phyloP scores from a whole-genome alignment of 64 coral and sea anemone genomes.

The Anthopleura sola region DNA sequence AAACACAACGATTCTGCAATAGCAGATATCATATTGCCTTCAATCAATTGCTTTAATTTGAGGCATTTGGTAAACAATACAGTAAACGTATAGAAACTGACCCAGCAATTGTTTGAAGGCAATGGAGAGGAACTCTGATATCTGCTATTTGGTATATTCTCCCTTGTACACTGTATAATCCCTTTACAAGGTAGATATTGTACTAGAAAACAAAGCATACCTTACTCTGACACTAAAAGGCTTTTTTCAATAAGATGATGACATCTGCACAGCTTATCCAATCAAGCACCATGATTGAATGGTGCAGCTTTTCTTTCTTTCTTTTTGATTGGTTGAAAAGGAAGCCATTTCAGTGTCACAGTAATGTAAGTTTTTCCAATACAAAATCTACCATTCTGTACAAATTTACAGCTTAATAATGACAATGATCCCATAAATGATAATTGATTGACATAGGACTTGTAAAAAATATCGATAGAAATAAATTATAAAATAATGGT shows the following conservation, averaged over 20 bases:
- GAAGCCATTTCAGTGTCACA: background rate
- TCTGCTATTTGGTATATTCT: too few relatives aligned
- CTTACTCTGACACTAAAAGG: background rate
- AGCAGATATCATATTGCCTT: too few relatives aligned
- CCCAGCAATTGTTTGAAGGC: too few relatives aligned
- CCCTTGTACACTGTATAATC: too few relatives aligned
- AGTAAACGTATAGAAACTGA: too few relatives aligned
- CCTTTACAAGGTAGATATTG: background rate
- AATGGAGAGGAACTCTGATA: too few relatives aligned
- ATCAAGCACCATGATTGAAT: background rate
- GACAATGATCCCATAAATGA: background rate
- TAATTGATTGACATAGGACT: background rate
- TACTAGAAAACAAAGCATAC: background rate
- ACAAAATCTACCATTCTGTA: background rate
- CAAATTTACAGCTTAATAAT: conserved; percentile 2
- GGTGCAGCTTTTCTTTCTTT: background rate
- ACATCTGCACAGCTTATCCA: background rate
- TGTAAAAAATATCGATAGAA: background rate
- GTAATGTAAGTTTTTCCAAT: background rate
- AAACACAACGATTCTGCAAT: too few relatives aligned
- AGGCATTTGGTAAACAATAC: too few relatives aligned
- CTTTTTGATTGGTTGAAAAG: background rate
- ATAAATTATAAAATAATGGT: conserved; percentile 17
- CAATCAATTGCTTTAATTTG: too few relatives aligned
- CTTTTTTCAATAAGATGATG: background rate